A percentile compares a stretch with the other conserved stretches of the same genome.
phyloP scores from a whole-genome alignment of 2,888 invertebrate species.

The Oithona nana region DNA sequence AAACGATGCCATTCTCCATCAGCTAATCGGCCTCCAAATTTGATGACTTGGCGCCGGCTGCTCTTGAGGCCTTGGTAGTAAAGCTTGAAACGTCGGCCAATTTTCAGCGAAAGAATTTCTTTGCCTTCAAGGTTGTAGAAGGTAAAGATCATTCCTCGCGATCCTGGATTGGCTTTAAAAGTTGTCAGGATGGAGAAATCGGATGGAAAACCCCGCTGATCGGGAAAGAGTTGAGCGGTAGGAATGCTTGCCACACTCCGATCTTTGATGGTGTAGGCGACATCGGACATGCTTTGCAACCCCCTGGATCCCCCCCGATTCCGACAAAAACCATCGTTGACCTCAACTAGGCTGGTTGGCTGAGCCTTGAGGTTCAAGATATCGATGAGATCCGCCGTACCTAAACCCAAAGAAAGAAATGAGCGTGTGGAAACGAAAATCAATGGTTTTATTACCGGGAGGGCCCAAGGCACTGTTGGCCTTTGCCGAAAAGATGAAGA shows the following conservation, averaged over 20 bases:
- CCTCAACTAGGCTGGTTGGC: slow-evolving; percentile 2
- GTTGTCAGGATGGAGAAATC: slow-evolving; percentile 16
- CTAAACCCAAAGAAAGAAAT: background rate
- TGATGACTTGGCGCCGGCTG: slow-evolving; percentile 19
- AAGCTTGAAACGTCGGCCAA: slow-evolving; percentile 5
- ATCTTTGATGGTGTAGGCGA: slow-evolving; percentile 7
- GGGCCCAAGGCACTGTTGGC: background rate
- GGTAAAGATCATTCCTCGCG: slow-evolving; percentile 11
- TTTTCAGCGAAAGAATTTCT: slow-evolving; percentile 12
- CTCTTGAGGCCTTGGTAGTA: slow-evolving; percentile 16
- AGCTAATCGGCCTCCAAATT: slow-evolving; percentile 7
- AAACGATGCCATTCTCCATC: slow-evolving; percentile 49
- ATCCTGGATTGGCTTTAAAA: slow-evolving; percentile 3
- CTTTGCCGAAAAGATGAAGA: background rate
- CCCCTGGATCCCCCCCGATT: slow-evolving; percentile 2
- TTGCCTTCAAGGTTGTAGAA: slow-evolving; percentile 13
- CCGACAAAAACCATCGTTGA: background rate
- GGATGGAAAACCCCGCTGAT: slow-evolving; percentile 15
- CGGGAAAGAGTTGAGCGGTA: slow-evolving; percentile 8
- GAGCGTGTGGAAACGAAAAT: too few species aligned
- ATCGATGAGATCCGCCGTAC: slow-evolving; percentile 5
- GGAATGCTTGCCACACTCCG: slow-evolving; percentile 13
- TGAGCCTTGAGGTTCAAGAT: slow-evolving; percentile 2
- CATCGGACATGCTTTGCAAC: background rate
- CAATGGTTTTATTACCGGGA: background rate